phyloP scores from a whole-genome alignment of 2,797 vertebrate species.

The Micrastur ruficollis region DNA sequence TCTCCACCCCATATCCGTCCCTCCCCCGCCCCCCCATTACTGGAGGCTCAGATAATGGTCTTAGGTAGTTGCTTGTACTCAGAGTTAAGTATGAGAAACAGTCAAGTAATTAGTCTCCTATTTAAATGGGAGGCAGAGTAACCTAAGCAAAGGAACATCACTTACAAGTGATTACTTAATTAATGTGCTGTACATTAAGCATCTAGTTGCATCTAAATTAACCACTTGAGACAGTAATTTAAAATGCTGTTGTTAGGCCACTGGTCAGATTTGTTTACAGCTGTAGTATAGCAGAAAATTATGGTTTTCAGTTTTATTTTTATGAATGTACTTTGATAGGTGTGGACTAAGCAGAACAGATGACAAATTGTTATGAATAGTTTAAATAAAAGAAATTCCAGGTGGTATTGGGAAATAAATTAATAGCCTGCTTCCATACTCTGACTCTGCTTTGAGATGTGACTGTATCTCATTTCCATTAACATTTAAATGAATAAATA shows the following conservation, averaged over 20 bases:
- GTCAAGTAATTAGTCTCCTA: background rate
- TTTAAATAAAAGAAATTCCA: background rate
- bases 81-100: background rate
- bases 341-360: constrained; percentile 27
- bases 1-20: background rate
- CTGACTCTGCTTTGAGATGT: constrained; percentile 53
- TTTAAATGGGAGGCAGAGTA: background rate
- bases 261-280: background rate
- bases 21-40: accelerated
- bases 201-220: constrained; percentile 28
- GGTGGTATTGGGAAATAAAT: constrained; percentile 57
- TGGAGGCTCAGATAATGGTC: background rate
- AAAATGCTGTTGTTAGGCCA: background rate
- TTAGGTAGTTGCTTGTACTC: background rate
- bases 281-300: background rate
- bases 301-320: constrained; percentile 14
- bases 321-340: constrained; percentile 17
- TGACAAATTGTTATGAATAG: background rate
- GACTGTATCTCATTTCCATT: constrained; percentile 45
- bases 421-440: constrained; percentile 41
- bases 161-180: background rate
- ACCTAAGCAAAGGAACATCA: background rate
- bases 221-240: constrained; percentile 13
- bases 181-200: background rate
- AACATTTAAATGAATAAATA: constrained; percentile 9